Evolutionary conservation across 1,140 invertebrate genomes (phyloP).

Genomic region (Drosophila melanica): DNA sequence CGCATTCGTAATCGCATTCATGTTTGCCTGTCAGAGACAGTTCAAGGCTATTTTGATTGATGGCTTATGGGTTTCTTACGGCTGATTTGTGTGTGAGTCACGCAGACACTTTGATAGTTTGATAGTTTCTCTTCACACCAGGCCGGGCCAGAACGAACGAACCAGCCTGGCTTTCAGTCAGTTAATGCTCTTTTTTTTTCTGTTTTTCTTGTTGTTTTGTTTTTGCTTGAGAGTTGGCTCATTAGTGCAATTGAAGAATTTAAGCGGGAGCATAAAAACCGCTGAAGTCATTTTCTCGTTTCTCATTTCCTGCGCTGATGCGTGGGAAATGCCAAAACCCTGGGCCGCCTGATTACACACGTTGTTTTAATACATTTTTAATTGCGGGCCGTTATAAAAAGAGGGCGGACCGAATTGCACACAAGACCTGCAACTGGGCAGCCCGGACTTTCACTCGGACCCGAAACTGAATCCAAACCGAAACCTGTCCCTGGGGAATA

Average conservation of each 20-base stretch:
- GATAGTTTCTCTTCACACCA: conserved; percentile 21
- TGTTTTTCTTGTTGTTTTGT: too few relatives aligned
- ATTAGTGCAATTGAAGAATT: conserved; percentile 52
- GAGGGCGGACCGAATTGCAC: conserved; percentile 32
- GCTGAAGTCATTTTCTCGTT: conserved; percentile 38
- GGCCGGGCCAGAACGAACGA: too few relatives aligned
- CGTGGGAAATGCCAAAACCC: conserved; percentile 63
- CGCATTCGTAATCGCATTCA: neutral
- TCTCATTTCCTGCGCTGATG: conserved; percentile 48
- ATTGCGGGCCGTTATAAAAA: conserved; percentile 45
- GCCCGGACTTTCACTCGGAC: conserved; percentile 68
- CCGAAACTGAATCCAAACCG: conserved; percentile 41
- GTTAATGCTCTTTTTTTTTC: conserved; percentile 18
- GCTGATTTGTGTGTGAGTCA: conserved; percentile 54
- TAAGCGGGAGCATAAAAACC: conserved; percentile 15
- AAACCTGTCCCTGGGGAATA: conserved; percentile 59
- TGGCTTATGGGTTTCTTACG: conserved; percentile 40
- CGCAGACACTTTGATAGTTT: conserved; percentile 27
- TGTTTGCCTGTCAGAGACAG: conserved; percentile 58
- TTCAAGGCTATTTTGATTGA: conserved; percentile 79
- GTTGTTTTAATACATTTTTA: conserved; percentile 72
- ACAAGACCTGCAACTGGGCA: conserved; percentile 18
- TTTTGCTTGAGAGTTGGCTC: conserved; percentile 3
- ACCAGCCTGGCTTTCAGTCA: conserved; percentile 1
- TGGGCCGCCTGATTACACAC: conserved; percentile 8